Evolutionary conservation across 2,888 invertebrate species (phyloP), one percentile per base, ranked within the genome.

Genomic region (Sphinx pinastri): DNA sequence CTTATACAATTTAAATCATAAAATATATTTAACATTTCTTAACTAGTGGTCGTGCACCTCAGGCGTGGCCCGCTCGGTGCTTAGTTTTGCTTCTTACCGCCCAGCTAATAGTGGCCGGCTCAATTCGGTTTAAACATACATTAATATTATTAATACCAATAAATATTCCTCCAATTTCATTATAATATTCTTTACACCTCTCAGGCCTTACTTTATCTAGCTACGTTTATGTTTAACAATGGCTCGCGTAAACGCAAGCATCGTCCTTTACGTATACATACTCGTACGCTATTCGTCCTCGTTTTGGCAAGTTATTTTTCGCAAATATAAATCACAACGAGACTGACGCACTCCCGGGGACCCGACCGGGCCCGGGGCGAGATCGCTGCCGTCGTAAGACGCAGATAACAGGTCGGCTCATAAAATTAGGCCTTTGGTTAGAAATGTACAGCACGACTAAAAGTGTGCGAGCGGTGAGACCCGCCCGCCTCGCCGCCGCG

Each of bases 341-440:
- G 16, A 45, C n/a, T 55, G 12, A 19, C 11, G 16, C 47, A 8
- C 60, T 19, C 45, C 8, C 47, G 16, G 45, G 1, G 47, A 5
- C 60, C 38, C 16, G 11, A 45, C 47, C 60, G 60, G 14, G 12
- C 2, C 19, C 13, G 49, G 38, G 19, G 49, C 49, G 13, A 63
- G 63, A 63, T 63, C 63, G 63, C 63, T 63, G 63, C 63, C 19
- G 63, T 49, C 63, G 63, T 63, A 63, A 63, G 63, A 63, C 63
- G 63, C 49, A 49, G 19, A 63, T 60, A 19, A 19, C 49, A 63
- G 6, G 2, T 63, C 19, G 49, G 49, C 49, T 49, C 13, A 13
- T 45, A 19, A 19, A 63, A 19, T 63, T 63, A 63, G 63, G 63
- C 63, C 63, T 49, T 63, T 63, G 19, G 19, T 63, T 63, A 63